Conservation (phyloP, 1,140 invertebrate genomes). For the Thereuonema tuberculata region DNA sequence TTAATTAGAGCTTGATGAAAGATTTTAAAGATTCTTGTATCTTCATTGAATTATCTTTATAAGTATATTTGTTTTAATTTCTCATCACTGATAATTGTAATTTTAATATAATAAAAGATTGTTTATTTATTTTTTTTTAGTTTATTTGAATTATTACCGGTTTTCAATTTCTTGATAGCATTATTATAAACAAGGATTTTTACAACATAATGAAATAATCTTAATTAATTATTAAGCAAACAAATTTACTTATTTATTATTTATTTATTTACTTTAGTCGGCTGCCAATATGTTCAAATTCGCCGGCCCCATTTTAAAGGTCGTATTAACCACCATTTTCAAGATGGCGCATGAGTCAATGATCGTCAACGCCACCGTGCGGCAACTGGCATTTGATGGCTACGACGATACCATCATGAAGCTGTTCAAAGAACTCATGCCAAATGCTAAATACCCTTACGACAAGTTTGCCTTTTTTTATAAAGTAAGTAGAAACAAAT, state of each 20-base stretch:
- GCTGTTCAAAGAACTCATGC: conserved; percentile 1
- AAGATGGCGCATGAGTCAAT: neutral
- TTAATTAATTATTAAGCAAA: no score
- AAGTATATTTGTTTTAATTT: no score
- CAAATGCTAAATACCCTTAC: conserved; percentile 2
- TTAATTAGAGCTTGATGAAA: no score
- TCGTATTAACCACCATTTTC: conserved; percentile 1
- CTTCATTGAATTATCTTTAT: no score
- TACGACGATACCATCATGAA: conserved; percentile 8
- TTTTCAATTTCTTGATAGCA: no score
- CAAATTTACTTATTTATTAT: neutral
- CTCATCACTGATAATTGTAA: no score
- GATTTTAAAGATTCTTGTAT: no score
- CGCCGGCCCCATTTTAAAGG: conserved; percentile 2
- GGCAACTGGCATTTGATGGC: conserved; percentile 3
- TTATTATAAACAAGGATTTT: no score
- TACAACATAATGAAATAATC: no score
- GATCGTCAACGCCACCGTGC: neutral
- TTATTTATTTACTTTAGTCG: conserved; percentile 1
- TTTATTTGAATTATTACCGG: no score
- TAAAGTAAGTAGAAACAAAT: conserved; percentile 3
- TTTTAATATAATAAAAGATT: no score
- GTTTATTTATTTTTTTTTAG: no score
- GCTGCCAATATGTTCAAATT: conserved; percentile 3
- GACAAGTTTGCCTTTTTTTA: conserved; percentile 7